phyloP scores from a whole-genome alignment of 2,113 vertebrate species.

The Heptranchias perlo region DNA sequence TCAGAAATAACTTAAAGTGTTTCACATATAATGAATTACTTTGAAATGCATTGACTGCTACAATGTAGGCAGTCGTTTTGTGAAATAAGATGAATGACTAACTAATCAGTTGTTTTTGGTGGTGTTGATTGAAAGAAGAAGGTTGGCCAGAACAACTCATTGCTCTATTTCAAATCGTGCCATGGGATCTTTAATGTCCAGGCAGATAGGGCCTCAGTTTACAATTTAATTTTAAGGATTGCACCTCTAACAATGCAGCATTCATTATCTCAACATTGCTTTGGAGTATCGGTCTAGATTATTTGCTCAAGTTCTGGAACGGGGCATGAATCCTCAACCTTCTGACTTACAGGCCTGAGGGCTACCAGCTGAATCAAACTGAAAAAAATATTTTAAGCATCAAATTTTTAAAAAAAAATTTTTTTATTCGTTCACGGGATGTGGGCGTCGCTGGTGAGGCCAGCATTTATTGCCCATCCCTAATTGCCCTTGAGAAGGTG shows the following conservation, averaged over 20 bases:
- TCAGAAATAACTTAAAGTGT: not conserved
- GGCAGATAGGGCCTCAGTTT: not conserved
- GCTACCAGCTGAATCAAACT: too few relatives aligned
- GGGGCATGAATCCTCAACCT: too few relatives aligned
- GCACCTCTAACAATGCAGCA: not conserved
- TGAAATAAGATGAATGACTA: not conserved
- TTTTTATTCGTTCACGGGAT: too few relatives aligned
- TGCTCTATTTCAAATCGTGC: not conserved
- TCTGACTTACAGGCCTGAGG: too few relatives aligned
- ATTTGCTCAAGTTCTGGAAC: too few relatives aligned
- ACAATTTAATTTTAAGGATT: not conserved
- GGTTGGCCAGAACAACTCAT: not conserved
- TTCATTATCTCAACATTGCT: not conserved
- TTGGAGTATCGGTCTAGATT: too few relatives aligned
- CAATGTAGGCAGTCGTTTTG: not conserved
- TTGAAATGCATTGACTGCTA: not conserved
- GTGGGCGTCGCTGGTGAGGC: too few relatives aligned
- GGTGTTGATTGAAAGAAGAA: not conserved
- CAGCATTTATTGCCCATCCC: too few relatives aligned
- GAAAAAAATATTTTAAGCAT: too few relatives aligned
- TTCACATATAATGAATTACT: not conserved
- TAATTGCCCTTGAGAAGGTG: too few relatives aligned
- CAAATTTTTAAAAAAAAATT: too few relatives aligned
- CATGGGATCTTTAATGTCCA: not conserved
- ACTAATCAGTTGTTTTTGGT: not conserved